Evolutionary conservation across 2,888 invertebrate genomes (phyloP).

Genomic region (Trilocha varians): DNA sequence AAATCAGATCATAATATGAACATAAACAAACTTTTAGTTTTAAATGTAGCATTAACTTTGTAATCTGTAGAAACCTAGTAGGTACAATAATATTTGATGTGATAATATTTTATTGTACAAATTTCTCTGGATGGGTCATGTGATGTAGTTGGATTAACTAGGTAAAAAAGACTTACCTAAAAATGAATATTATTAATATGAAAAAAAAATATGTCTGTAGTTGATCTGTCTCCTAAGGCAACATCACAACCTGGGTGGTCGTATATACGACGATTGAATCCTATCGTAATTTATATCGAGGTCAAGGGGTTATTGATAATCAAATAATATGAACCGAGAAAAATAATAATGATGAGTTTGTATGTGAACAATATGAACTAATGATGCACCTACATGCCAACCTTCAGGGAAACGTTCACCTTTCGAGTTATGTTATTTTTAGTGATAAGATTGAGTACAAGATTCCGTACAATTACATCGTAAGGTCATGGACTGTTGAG

Average conservation of each 20-base stretch:
- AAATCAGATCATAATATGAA: no score
- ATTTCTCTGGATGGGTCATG: no score
- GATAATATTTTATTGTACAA: no score
- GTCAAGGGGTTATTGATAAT: slow-evolving; percentile 33
- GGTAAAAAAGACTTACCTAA: no score
- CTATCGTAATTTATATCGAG: slow-evolving; percentile 9
- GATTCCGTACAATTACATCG: slow-evolving; percentile 15
- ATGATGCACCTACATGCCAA: slow-evolving; percentile 5
- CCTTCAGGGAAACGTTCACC: slow-evolving; percentile 10
- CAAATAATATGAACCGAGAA: slow-evolving; percentile 16
- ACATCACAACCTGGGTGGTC: background rate
- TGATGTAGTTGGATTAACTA: no score
- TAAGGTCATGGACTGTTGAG: background rate
- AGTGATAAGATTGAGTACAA: slow-evolving; percentile 19
- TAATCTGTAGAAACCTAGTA: no score
- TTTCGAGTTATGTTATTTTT: slow-evolving; percentile 13
- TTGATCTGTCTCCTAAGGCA: no score
- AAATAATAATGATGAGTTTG: slow-evolving; percentile 10
- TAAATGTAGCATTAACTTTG: no score
- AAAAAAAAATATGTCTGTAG: no score
- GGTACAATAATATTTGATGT: no score
- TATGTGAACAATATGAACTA: background rate
- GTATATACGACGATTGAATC: background rate
- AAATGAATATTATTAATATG: no score
- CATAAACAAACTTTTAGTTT: no score